phyloP scores from a whole-genome alignment of 2,113 vertebrate species.

The Stegostoma tigrinum region DNA sequence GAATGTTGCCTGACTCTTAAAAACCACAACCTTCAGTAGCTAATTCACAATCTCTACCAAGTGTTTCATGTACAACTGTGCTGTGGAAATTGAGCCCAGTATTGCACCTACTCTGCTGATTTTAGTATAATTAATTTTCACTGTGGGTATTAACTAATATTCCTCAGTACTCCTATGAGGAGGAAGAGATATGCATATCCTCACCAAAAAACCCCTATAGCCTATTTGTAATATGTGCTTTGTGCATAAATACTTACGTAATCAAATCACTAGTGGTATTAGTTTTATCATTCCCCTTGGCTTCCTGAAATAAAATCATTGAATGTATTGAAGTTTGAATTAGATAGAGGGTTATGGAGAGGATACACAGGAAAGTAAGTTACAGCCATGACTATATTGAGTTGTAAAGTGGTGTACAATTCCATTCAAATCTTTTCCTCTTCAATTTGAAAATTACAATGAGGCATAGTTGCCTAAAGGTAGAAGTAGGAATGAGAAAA shows the following conservation, averaged over 20 bases:
- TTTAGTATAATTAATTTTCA: too few species aligned
- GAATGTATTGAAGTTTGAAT: not conserved
- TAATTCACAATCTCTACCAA: not conserved
- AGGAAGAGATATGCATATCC: too few species aligned
- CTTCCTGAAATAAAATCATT: not conserved
- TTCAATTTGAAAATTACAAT: not conserved
- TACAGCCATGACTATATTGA: not conserved
- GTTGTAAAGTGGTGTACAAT: not conserved
- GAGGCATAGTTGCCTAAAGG: not conserved
- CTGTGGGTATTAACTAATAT: not conserved
- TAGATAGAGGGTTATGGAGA: not conserved
- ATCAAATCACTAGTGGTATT: not conserved
- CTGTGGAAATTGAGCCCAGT: not conserved
- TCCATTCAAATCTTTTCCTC: not conserved
- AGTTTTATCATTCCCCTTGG: not conserved
- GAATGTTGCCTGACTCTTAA: not conserved
- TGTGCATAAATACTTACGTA: not conserved
- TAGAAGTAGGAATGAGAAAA: not conserved
- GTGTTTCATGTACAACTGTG: not conserved
- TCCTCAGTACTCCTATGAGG: not conserved
- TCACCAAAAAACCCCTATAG: too few species aligned
- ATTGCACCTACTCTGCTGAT: not conserved
- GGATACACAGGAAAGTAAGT: not conserved
- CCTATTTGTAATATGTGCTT: not conserved
- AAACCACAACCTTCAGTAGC: not conserved